Evolutionary conservation across 2,797 vertebrate species (phyloP).

Genomic region (Meda fulgida): DNA sequence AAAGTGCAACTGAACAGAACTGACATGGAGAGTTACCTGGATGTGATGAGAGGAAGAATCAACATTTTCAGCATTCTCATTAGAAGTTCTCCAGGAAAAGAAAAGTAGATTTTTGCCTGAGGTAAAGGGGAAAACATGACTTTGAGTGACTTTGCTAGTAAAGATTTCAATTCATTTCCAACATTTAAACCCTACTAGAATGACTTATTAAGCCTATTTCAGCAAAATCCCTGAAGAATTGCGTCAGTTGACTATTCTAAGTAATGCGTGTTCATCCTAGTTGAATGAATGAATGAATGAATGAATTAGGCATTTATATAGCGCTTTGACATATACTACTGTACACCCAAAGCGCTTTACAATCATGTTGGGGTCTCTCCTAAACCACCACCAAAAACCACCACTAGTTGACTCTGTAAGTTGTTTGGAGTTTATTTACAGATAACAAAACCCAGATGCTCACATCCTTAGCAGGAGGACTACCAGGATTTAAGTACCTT

Average conservation of each 20-base stretch:
- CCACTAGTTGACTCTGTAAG: neutral
- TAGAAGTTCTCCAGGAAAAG: conserved; percentile 88
- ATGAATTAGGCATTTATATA: too few relatives aligned
- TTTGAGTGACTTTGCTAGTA: conserved; percentile 4
- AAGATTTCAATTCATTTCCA: neutral
- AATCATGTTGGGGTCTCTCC: too few relatives aligned
- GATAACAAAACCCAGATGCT: neutral
- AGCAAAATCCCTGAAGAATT: neutral
- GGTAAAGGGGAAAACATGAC: neutral
- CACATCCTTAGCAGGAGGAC: neutral
- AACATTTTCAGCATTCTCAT: conserved; percentile 94
- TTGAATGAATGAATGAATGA: too few relatives aligned
- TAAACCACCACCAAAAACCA: too few relatives aligned
- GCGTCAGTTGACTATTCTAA: neutral
- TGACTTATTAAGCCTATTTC: neutral
- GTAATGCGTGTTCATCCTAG: neutral
- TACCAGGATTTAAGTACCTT: neutral
- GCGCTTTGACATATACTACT: too few relatives aligned
- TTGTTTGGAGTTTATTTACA: conserved; percentile 1
- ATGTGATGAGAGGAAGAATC: conserved; percentile 89
- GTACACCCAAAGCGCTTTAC: too few relatives aligned
- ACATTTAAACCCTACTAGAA: neutral
- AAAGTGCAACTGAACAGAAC: neutral
- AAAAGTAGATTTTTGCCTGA: conserved; percentile 90
- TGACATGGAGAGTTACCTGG: conserved; percentile 76